Conservation (phyloP, 2,888 invertebrate genomes). For the Yponomeuta plumbellus region DNA sequence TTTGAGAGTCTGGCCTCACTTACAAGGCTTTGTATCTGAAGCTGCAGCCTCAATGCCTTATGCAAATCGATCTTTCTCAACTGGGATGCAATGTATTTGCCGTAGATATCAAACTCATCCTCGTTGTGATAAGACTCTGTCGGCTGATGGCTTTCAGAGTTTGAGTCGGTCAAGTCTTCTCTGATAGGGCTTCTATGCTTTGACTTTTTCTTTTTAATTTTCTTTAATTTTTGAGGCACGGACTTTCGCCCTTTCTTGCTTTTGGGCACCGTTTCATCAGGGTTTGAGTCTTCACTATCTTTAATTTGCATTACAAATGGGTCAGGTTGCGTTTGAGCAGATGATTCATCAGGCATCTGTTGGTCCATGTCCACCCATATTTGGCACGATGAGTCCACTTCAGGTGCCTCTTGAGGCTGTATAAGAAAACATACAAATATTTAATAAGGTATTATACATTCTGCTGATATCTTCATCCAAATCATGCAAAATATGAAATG, state of each 20-base stretch:
- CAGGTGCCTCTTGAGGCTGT: constrained; percentile 42
- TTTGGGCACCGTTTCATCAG: constrained; percentile 28
- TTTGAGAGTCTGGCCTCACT: constrained; percentile 58
- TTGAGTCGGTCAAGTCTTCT: constrained; percentile 25
- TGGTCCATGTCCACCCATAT: constrained; percentile 48
- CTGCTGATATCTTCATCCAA: too few species aligned
- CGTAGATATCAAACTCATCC: constrained; percentile 69
- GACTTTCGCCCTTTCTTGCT: constrained; percentile 32
- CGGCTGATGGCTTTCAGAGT: constrained; percentile 36
- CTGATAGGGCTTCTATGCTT: constrained; percentile 39
- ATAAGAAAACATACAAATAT: constrained; percentile 14
- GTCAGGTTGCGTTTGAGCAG: constrained; percentile 43
- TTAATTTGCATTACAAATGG: constrained; percentile 44
- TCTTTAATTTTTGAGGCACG: constrained; percentile 32
- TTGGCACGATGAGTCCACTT: constrained; percentile 50
- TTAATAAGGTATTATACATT: background rate
- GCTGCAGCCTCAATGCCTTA: constrained; percentile 53
- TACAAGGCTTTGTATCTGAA: constrained; percentile 60
- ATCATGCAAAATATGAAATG: too few species aligned
- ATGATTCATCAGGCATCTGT: constrained; percentile 34
- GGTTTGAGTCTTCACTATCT: constrained; percentile 39
- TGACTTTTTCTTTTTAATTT: constrained; percentile 46
- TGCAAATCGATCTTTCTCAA: constrained; percentile 57
- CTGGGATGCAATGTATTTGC: constrained; percentile 63
- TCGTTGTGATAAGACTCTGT: constrained; percentile 39